These are phyloP conservation scores for Drosophila oshimai DNA, from an alignment of 1,140 invertebrate species.

Conservation along the genomic window DNA sequence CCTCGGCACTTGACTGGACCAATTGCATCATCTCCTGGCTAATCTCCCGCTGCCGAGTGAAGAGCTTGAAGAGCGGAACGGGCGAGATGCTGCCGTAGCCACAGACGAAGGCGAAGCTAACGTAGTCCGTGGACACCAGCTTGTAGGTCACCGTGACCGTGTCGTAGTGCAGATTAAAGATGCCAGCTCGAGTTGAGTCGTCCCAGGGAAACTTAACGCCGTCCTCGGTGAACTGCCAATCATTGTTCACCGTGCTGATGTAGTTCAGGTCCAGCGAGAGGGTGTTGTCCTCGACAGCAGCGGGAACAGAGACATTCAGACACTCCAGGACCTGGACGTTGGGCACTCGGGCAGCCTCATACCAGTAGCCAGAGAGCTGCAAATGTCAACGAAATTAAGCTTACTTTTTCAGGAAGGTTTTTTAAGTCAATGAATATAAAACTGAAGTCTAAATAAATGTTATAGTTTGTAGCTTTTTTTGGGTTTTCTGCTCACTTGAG, in stretches of 20 bases:
- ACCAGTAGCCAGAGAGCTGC: slow-evolving; percentile 47
- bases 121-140: slow-evolving; percentile 17
- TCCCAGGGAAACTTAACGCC: slow-evolving; percentile 36
- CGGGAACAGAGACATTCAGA: slow-evolving; percentile 38
- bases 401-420: no score
- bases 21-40: not conserved
- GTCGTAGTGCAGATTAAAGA: slow-evolving; percentile 25
- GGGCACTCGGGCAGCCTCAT: slow-evolving; percentile 37
- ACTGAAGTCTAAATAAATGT: not conserved
- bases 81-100: slow-evolving; percentile 39
- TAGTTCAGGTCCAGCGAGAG: slow-evolving; percentile 32
- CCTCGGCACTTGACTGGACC: not conserved
- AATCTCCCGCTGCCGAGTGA: slow-evolving; percentile 27
- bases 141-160: slow-evolving; percentile 44
- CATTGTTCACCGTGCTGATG: slow-evolving; percentile 7
- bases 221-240: slow-evolving; percentile 1
- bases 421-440: no score
- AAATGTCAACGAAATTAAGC: no score
- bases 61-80: slow-evolving; percentile 45
- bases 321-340: slow-evolving; percentile 22
- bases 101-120: slow-evolving; percentile 17
- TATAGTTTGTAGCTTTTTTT: not conserved
- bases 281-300: not conserved
- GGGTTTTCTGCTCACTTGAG: slow-evolving; percentile 12
- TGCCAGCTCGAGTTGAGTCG: slow-evolving; percentile 8